Base-by-base conservation (phyloP, 1,140 invertebrate genomes). In the Drosophila ercepeae region DNA sequence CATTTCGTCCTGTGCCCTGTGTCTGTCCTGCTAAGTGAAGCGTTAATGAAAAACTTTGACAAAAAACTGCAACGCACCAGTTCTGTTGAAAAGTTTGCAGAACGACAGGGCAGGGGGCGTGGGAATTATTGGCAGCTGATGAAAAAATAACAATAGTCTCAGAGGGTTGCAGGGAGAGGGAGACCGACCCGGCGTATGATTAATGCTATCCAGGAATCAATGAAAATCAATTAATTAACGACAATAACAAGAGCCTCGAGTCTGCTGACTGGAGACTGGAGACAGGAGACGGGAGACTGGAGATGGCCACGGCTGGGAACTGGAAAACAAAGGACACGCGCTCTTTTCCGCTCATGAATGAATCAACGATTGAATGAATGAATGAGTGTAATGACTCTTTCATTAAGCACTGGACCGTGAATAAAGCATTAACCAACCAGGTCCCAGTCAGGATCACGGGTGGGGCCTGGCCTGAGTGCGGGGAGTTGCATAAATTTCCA, bases 351-450 rank as follows among this genome's bases (percentile, higher is more conserved):
- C 76, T 86, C 76, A 75, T 68, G 48, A 75, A 75, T 75, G 72
- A 78, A 78, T 78, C 72, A 67, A 75, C 50, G 58, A 70, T 67
- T 75, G 42, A 73, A 69, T 71, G 75, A 88, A 50, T 84, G 76
- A 84, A 76, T 88, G 82, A 82, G 77, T 88, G 82, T 84, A 81
- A 77, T 86, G 82, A 88, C 76, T 86, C 77, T 88, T 76, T 88
- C 73, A 81, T 86, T 76, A 81, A 61, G 72, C 73, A 72, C 63
- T 81, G 55, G 64, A 81, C 67, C 76, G 68, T 86, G 73, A 86
- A 86, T 88, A 86, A 74, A 88, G 63, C 83, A 81, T 88, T 86
- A 77, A 81, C 68, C 67, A 50, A 19, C 25, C 50, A 19, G 46
- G 41, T 32, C 3, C 18, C 68, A 45, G 29, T 23, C 25, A 13